Evolutionary conservation across 1,140 invertebrate species (phyloP).

Genomic region (Epicauta chinensis): DNA sequence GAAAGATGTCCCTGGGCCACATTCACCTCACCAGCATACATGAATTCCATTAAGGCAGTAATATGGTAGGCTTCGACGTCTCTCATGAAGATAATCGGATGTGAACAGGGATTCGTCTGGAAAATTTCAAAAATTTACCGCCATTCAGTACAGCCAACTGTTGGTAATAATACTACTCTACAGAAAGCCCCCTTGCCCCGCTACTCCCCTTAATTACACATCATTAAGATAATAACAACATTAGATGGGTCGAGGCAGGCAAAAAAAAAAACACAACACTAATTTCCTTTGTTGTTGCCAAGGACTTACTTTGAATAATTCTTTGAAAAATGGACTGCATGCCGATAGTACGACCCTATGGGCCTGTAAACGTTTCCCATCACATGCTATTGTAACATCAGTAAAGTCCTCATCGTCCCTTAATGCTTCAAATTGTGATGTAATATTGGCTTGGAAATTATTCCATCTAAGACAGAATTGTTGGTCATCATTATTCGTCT

Average conservation of each 20-base stretch:
- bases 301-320: constrained; percentile 68
- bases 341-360: constrained; percentile 75
- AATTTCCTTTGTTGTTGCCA: neutral
- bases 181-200: too few relatives aligned
- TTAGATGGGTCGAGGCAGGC: neutral
- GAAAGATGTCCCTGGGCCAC: constrained; percentile 65
- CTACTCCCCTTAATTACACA: neutral
- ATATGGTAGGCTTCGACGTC: constrained; percentile 65
- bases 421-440: constrained; percentile 70
- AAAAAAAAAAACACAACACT: too few relatives aligned
- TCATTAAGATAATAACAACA: neutral
- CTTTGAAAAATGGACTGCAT: constrained; percentile 75
- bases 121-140: constrained; percentile 40
- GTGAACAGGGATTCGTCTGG: constrained; percentile 78
- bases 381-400: constrained; percentile 77
- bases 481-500: constrained; percentile 57
- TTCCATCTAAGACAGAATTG: constrained; percentile 91
- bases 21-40: constrained; percentile 71
- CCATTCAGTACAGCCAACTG: neutral
- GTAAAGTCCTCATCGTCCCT: constrained; percentile 75
- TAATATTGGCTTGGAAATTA: constrained; percentile 86
- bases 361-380: constrained; percentile 67
- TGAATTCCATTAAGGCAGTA: constrained; percentile 61
- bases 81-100: constrained; percentile 79
- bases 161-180: neutral